A percentile compares a stretch with the other conserved stretches of the same genome.
Conservation (phyloP, 2,797 vertebrate species). For the Sebastes taczanowskii region DNA sequence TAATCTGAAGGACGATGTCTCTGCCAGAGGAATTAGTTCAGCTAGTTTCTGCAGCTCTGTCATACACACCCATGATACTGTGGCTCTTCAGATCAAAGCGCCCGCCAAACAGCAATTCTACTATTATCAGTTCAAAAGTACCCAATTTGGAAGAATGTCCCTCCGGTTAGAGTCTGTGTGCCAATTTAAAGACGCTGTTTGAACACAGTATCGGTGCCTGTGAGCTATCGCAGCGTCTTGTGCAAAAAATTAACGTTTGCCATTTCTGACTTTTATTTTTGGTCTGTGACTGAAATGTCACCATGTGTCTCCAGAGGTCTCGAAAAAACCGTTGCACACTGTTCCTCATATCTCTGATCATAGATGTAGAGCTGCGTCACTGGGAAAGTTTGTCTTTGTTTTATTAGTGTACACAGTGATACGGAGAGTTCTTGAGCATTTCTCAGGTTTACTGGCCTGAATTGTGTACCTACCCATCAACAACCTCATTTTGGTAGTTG, state of each 20-base stretch:
- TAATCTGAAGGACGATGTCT: slow-evolving; percentile 25
- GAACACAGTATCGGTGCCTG: slow-evolving; percentile 3
- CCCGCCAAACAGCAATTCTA: slow-evolving; percentile 18
- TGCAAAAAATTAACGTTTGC: background rate
- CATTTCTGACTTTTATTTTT: slow-evolving; percentile 5
- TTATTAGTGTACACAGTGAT: background rate
- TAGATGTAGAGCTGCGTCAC: background rate
- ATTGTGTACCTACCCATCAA: background rate
- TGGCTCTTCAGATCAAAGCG: slow-evolving; percentile 33
- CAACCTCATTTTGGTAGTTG: background rate
- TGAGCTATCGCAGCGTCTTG: background rate
- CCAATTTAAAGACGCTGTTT: slow-evolving; percentile 20
- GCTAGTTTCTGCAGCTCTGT: slow-evolving; percentile 26
- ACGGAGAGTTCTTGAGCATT: background rate
- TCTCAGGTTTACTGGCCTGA: background rate
- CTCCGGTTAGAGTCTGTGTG: background rate
- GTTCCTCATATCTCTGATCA: background rate
- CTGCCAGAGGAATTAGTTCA: slow-evolving; percentile 30
- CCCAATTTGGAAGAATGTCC: slow-evolving; percentile 4
- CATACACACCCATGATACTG: slow-evolving; percentile 7
- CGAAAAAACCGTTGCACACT: slow-evolving; percentile 6
- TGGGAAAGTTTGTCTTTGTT: slow-evolving; percentile 7
- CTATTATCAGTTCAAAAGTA: slow-evolving; percentile 11
- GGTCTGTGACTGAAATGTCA: background rate
- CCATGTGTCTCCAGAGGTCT: background rate